Evolutionary conservation across 2,888 invertebrate species (phyloP).

Genomic region (Drosophila paranaensis): DNA sequence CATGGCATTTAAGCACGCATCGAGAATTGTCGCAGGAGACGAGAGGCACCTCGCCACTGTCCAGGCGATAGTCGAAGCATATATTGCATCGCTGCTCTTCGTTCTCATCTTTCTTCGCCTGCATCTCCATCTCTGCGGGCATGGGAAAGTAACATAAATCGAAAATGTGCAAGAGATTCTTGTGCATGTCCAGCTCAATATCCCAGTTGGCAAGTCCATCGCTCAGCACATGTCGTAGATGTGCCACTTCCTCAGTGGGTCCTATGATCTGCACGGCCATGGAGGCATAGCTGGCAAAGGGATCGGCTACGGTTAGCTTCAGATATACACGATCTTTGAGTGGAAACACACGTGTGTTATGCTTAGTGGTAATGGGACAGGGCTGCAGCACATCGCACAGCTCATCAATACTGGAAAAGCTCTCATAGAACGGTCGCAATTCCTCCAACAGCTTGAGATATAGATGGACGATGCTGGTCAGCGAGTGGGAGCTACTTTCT

Average conservation of each 20-base stretch:
- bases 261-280: constrained; percentile 82
- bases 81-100: constrained; percentile 80
- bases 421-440: constrained; percentile 81
- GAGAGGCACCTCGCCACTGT: constrained; percentile 81
- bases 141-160: constrained; percentile 84
- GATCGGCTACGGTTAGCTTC: constrained; percentile 80
- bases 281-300: constrained; percentile 78
- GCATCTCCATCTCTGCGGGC: constrained; percentile 46
- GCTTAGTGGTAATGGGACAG: constrained; percentile 73
- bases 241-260: constrained; percentile 81
- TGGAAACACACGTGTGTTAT: constrained; percentile 81
- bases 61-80: constrained; percentile 82
- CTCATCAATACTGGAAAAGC: constrained; percentile 82
- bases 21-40: constrained; percentile 83
- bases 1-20: constrained; percentile 83
- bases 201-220: constrained; percentile 83
- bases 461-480: constrained; percentile 42
- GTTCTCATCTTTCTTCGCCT: constrained; percentile 28
- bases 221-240: constrained; percentile 75
- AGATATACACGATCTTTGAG: constrained; percentile 81
- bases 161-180: constrained; percentile 83
- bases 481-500: constrained; percentile 25
- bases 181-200: constrained; percentile 81
- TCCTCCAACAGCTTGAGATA: constrained; percentile 77
- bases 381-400: constrained; percentile 84